Conservation (phyloP, 2,113 vertebrate species). For the Larimichthys polyactis region DNA sequence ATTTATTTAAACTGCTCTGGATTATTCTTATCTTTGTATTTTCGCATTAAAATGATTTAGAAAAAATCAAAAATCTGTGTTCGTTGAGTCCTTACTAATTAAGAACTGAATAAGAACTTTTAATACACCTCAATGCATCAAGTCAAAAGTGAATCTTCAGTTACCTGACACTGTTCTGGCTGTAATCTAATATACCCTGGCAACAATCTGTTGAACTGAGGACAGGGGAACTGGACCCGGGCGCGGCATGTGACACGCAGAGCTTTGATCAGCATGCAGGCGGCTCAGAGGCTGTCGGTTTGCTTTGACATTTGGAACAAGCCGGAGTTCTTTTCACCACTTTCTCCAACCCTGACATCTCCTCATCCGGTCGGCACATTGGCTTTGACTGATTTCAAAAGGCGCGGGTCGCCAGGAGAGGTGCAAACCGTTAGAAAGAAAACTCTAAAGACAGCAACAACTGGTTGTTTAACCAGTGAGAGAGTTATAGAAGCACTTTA, state of each 20-base stretch:
- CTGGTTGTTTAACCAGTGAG: constrained; percentile 20
- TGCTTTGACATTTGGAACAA: constrained; percentile 52
- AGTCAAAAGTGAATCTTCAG: constrained; percentile 3
- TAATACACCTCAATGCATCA: neutral
- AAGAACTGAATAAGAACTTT: neutral
- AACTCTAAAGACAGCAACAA: constrained; percentile 19
- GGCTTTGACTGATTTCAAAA: neutral
- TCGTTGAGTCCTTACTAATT: neutral
- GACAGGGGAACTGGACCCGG: neutral
- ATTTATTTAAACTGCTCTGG: neutral
- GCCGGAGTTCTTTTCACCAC: constrained; percentile 16
- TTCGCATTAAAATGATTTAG: neutral
- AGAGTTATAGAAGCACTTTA: constrained; percentile 26
- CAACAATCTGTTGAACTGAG: constrained; percentile 36
- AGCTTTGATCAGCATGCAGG: constrained; percentile 34
- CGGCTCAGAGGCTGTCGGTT: constrained; percentile 1
- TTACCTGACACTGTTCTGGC: constrained; percentile 5
- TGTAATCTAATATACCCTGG: constrained; percentile 13
- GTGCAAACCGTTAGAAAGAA: neutral
- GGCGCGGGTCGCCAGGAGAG: neutral
- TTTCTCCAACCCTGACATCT: constrained; percentile 20
- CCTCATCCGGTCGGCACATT: neutral
- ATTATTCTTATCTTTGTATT: neutral
- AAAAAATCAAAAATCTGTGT: neutral
- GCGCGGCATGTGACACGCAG: constrained; percentile 1